phyloP scores from a whole-genome alignment of 2,113 vertebrate genomes.

The Ictalurus punctatus region DNA sequence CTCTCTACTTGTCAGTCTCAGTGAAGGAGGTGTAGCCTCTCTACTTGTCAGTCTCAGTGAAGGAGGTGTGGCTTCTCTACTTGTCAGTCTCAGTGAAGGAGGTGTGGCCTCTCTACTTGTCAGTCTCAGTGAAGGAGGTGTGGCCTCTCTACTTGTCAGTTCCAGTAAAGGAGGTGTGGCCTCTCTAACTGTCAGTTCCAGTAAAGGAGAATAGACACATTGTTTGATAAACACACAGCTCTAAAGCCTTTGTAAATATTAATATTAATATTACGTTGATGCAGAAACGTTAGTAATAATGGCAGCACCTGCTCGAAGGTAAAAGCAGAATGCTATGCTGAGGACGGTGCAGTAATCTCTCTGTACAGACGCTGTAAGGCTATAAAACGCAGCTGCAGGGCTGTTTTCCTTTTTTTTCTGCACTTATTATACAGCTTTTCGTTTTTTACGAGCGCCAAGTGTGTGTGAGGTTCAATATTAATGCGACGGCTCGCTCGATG shows the following conservation, averaged over 20 bases:
- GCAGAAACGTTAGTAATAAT: not conserved
- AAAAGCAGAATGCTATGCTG: not conserved
- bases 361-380: not conserved
- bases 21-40: not conserved
- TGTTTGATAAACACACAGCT: not conserved
- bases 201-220: no score
- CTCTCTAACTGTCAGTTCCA: no score
- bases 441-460: slow-evolving; percentile 17
- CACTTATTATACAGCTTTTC: slow-evolving; percentile 21
- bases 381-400: not conserved
- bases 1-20: not conserved
- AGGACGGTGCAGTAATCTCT: no score
- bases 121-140: not conserved
- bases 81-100: not conserved
- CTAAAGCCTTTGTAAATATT: not conserved
- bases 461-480: slow-evolving; percentile 19
- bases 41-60: not conserved
- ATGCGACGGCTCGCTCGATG: not conserved
- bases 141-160: not conserved
- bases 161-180: not conserved
- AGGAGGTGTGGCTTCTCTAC: not conserved
- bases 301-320: not conserved
- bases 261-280: not conserved
- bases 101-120: not conserved
- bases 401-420: not conserved